Base-by-base conservation (phyloP, 2,113 vertebrate species). In the Oreochromis aureus region DNA sequence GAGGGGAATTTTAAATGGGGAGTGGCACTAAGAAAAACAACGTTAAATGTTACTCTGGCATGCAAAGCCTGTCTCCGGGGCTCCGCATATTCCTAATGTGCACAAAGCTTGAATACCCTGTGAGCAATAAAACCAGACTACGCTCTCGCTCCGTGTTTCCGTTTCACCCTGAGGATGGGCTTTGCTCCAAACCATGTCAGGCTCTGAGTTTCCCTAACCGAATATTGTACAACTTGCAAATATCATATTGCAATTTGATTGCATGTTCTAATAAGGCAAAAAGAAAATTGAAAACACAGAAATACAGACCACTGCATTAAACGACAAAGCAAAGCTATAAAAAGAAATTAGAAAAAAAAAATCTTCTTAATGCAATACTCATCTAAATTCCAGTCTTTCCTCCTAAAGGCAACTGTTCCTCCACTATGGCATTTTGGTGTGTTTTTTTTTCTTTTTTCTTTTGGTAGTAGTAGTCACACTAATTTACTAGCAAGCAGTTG, bases 361-460 rank as follows among this genome's bases (percentile, higher is more conserved):
- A 91, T 91, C 90, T 88, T 87, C 55, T 92, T 84, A 85, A 84
- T 84, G 59, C 83, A 87, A 87, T 92, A 88, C 86, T 93, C 89
- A 86, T 93, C 87, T 83, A 80, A 89, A 86, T 87, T 93, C 93
- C 89, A 94, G 90, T 94, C 91, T 92, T 95, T 91, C 90, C 88
- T 92, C 89, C 86, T 87, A 94, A 96, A 96, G 94, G 94, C 93
- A 95, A 93, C 92, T 88, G 92, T 95, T 95, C 91, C 87, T 94
- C 93, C 91, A 89, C 90, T 91, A 94, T 95, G 95, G 94, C 95
- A 96, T 96, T 95, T 95, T 93, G 94, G 94, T 95, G 92, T 87
- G 90, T 92, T 84, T 82, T 86, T 87, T 91, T 83, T 3, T 87
- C 90, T 83, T 3, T 89, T 93, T 83, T 89, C 63, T 48, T 63